Percentiles rank a stretch among this genome's conserved stretches.
Conservation (phyloP, 2,113 vertebrate genomes). For the Ctenomys sociabilis region DNA sequence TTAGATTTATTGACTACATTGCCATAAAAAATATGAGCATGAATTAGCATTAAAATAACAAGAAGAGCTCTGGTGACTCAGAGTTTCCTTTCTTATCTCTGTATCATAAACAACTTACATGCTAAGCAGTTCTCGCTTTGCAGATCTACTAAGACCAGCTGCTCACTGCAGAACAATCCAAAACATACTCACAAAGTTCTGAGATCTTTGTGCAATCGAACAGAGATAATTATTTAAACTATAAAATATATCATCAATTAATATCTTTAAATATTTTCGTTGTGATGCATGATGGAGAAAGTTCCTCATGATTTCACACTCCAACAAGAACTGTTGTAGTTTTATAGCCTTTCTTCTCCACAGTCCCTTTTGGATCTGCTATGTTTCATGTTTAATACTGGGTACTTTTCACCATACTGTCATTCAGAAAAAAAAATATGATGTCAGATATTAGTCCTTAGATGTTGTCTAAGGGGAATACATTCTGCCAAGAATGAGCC, state of each 20-base stretch:
- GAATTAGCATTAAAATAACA: constrained; percentile 21
- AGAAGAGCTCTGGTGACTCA: not conserved
- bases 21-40: not conserved
- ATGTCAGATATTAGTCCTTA: not conserved
- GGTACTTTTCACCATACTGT: not conserved
- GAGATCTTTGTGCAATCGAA: not conserved
- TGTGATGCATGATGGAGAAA: not conserved
- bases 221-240: not conserved
- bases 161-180: not conserved
- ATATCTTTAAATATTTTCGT: constrained; percentile 10
- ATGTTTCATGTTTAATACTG: not conserved
- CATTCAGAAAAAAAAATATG: not conserved
- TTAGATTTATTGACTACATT: not conserved
- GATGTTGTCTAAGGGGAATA: not conserved
- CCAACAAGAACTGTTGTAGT: not conserved
- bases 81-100: not conserved
- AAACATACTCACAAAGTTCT: constrained; percentile 11
- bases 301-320: not conserved
- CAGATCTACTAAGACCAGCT: constrained; percentile 20
- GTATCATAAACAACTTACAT: not conserved
- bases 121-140: not conserved
- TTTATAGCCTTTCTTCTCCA: not conserved
- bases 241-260: not conserved
- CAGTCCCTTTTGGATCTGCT: not conserved
- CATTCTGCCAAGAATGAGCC: not conserved